phyloP scores from a whole-genome alignment of 2,113 vertebrate species.

The Petromus typicus region DNA sequence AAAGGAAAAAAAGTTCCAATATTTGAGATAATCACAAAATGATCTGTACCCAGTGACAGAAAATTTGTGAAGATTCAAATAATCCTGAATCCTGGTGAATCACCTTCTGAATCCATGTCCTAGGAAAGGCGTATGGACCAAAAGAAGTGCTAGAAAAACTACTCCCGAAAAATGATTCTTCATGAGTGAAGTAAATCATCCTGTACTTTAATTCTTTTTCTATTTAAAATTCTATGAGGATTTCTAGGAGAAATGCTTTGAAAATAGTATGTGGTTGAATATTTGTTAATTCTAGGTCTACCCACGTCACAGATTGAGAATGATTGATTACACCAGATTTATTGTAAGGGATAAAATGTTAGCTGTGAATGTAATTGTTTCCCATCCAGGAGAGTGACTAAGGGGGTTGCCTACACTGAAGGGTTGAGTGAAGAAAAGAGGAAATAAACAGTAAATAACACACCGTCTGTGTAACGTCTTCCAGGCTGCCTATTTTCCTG shows the following conservation, averaged over 20 bases:
- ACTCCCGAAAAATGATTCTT: background rate
- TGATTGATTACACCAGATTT: background rate
- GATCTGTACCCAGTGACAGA: background rate
- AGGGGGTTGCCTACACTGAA: background rate
- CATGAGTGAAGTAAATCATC: background rate
- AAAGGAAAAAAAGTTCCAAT: conserved; percentile 19
- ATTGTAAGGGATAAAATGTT: conserved; percentile 22
- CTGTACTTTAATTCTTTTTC: background rate
- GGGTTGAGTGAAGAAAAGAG: background rate
- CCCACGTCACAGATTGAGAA: background rate
- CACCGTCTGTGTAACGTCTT: background rate
- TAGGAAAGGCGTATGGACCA: background rate
- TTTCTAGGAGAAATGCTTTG: conserved; percentile 7
- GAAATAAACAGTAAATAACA: conserved; percentile 15
- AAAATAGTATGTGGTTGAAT: background rate
- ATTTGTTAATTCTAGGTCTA: conserved; percentile 28
- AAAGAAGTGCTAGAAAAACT: background rate
- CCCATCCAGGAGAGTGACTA: background rate
- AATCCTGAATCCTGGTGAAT: background rate
- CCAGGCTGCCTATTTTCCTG: background rate
- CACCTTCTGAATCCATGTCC: conserved; percentile 24
- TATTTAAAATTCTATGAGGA: background rate
- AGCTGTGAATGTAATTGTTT: conserved; percentile 12
- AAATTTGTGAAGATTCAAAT: background rate
- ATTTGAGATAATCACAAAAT: conserved; percentile 1